Percentiles rank a stretch among this genome's conserved stretches.
Conservation (phyloP, 2,113 vertebrate genomes). For the pig (Sus scrofa) region DNA sequence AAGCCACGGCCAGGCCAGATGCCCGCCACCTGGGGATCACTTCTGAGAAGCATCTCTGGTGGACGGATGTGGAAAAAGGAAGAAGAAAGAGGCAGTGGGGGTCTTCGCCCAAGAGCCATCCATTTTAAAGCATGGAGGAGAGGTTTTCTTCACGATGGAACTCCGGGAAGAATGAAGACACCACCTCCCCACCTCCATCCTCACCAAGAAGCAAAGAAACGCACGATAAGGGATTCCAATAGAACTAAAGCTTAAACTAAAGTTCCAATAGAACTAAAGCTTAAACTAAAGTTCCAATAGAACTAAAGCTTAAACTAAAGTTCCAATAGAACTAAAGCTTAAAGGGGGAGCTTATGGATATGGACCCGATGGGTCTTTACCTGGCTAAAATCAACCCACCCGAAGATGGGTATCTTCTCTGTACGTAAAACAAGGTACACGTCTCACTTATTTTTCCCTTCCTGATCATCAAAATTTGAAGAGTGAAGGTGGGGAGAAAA, state of each 20-base stretch:
- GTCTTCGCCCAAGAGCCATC: accelerated
- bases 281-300: too few species aligned
- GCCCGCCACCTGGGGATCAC: too few species aligned
- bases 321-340: too few species aligned
- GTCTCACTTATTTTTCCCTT: not conserved
- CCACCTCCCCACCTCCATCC: not conserved
- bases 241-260: too few species aligned
- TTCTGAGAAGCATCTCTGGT: too few species aligned
- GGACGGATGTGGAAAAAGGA: not conserved
- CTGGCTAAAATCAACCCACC: not conserved
- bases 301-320: too few species aligned
- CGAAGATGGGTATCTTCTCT: not conserved
- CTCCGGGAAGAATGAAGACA: not conserved
- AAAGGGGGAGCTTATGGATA: not conserved
- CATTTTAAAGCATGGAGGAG: not conserved
- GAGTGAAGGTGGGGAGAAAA: not conserved
- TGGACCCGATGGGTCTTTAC: not conserved
- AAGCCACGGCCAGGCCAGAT: accelerated
- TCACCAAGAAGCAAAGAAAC: not conserved
- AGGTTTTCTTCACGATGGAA: not conserved
- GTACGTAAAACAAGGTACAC: not conserved
- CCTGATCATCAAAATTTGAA: not conserved
- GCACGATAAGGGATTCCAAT: not conserved
- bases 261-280: too few species aligned
- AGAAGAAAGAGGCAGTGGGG: too few species aligned